Conservation (phyloP, 2,797 vertebrate species). For the Pygocentrus nattereri region DNA sequence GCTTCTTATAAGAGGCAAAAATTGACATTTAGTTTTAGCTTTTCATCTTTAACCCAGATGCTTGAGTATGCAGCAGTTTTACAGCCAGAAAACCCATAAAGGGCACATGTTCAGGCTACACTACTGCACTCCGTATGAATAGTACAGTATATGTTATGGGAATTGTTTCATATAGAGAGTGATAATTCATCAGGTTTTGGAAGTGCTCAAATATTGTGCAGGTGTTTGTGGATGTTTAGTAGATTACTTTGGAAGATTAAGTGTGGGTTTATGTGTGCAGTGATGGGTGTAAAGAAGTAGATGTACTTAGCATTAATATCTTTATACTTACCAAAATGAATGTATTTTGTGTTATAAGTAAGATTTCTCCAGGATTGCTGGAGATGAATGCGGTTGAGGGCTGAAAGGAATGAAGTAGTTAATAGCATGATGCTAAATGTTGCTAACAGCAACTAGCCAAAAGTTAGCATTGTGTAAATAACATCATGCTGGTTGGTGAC, state of each 20-base stretch:
- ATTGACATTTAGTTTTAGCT: not conserved
- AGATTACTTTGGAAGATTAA: not conserved
- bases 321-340: conserved; percentile 21
- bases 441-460: not conserved
- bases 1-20: not conserved
- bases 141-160: no score
- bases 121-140: not conserved
- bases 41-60: not conserved
- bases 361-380: not conserved
- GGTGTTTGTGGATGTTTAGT: not conserved
- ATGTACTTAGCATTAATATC: not conserved
- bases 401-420: not conserved
- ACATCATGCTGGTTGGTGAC: not conserved
- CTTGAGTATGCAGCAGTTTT: not conserved
- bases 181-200: not conserved
- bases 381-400: not conserved
- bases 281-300: not conserved
- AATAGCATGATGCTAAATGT: not conserved
- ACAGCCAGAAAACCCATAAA: not conserved
- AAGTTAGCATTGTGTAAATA: not conserved
- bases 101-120: not conserved
- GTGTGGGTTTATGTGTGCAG: not conserved
- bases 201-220: not conserved
- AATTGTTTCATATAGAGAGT: not conserved
- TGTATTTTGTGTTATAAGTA: not conserved